These are phyloP conservation scores for Dicranocentrus wangi DNA, from an alignment of 2,888 invertebrate genomes.

Conservation along the genomic window DNA sequence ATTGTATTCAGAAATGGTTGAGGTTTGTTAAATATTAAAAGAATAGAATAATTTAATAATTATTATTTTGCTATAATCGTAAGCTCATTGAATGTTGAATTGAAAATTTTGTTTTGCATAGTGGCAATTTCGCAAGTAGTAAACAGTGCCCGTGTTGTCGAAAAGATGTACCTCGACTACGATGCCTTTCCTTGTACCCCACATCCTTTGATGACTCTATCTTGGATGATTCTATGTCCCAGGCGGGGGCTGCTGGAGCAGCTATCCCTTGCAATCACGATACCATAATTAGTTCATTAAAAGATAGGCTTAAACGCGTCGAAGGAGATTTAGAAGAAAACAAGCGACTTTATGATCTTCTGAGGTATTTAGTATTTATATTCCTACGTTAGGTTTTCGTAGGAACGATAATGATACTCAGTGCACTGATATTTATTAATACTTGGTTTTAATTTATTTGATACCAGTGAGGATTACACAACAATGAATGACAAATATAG, in stretches of 20 bases:
- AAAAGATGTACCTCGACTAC: conserved; percentile 54
- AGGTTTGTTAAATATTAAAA: conserved; percentile 45
- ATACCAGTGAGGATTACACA: conserved; percentile 35
- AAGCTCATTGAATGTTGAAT: not conserved
- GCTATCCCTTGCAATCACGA: conserved; percentile 35
- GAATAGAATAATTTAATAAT: not conserved
- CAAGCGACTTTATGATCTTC: conserved; percentile 20
- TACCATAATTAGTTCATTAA: conserved; percentile 25
- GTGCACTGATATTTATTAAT: too few species aligned
- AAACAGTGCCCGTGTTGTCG: conserved; percentile 67
- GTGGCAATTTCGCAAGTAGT: conserved; percentile 52
- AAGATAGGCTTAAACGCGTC: conserved; percentile 12
- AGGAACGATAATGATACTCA: too few species aligned
- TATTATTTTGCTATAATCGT: not conserved
- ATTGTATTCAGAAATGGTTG: conserved; percentile 69
- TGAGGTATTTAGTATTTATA: conserved; percentile 10
- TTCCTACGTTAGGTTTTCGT: not conserved
- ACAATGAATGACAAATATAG: conserved; percentile 6
- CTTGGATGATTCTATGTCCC: conserved; percentile 49
- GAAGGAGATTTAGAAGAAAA: conserved; percentile 28
- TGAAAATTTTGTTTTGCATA: conserved; percentile 30
- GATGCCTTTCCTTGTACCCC: conserved; percentile 58
- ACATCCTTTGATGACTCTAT: conserved; percentile 57
- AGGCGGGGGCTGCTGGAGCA: not conserved
- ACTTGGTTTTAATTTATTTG: not conserved